Evolutionary conservation across 2,888 invertebrate species (phyloP).

Genomic region (Trichacis sp.): DNA sequence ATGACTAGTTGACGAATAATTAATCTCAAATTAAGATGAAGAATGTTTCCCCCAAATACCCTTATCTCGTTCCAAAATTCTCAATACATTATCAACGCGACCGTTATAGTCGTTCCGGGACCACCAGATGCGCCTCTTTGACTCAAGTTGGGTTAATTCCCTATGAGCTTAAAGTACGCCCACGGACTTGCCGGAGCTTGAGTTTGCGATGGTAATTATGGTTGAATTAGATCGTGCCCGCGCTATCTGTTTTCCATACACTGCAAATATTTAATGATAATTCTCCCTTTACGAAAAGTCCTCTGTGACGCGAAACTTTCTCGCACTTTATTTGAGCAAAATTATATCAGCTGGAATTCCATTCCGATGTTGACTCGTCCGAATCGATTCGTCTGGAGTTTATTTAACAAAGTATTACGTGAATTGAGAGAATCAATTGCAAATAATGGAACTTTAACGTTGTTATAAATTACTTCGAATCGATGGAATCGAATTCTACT

Average conservation of each 20-base stretch:
- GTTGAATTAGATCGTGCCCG: slow-evolving; percentile 37
- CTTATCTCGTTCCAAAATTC: no score
- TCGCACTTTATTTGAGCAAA: no score
- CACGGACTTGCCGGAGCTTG: slow-evolving; percentile 43
- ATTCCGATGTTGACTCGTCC: no score
- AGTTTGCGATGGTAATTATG: slow-evolving; percentile 47
- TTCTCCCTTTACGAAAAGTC: not conserved
- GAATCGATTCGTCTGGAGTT: not conserved
- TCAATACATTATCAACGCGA: slow-evolving; percentile 42
- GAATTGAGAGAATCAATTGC: no score
- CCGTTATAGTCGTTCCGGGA: slow-evolving; percentile 46
- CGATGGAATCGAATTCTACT: no score
- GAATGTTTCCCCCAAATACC: no score
- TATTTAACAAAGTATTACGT: not conserved
- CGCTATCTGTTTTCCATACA: slow-evolving; percentile 35
- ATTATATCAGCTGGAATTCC: no score
- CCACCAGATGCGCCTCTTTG: slow-evolving; percentile 46
- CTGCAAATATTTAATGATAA: slow-evolving; percentile 35
- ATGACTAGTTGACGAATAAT: no score
- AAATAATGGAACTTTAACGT: no score
- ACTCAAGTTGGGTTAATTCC: slow-evolving; percentile 52
- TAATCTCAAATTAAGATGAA: no score
- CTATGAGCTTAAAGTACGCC: slow-evolving; percentile 48
- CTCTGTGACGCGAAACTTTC: no score
- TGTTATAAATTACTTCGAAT: no score